Percentiles rank a stretch among this genome's conserved stretches.
phyloP scores from a whole-genome alignment of 2,113 vertebrate genomes.

The Peucedramus taeniatus region DNA sequence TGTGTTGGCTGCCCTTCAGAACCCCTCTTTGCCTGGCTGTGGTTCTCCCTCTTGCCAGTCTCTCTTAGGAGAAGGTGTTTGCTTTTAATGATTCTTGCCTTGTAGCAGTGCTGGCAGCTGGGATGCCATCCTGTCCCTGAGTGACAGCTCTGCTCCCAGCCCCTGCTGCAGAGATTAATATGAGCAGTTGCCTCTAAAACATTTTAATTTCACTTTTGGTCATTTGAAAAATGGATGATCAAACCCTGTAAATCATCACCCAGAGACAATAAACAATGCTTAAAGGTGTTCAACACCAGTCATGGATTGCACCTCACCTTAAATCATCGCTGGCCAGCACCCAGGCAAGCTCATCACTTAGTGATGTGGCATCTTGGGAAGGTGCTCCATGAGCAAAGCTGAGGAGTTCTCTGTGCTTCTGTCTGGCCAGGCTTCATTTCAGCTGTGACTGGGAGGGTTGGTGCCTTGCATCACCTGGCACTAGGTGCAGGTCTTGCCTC shows the following conservation, averaged over 20 bases:
- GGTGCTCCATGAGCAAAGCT: not conserved
- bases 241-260: conserved; percentile 53
- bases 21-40: not conserved
- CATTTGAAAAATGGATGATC: conserved; percentile 62
- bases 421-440: accelerated
- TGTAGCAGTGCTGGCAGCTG: conserved; percentile 46
- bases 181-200: conserved; percentile 47
- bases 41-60: not conserved
- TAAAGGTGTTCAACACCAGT: not conserved
- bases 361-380: not conserved
- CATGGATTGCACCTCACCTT: not conserved
- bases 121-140: conserved; percentile 13
- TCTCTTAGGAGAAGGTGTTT: not conserved
- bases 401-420: not conserved
- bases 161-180: conserved; percentile 64
- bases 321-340: not conserved
- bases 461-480: not conserved
- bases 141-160: conserved; percentile 40
- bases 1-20: not conserved
- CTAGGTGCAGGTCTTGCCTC: not conserved
- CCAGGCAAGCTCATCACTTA: not conserved
- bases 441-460: not conserved
- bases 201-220: conserved; percentile 67
- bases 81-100: conserved; percentile 41
- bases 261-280: conserved; percentile 49